Evolutionary conservation across 1,140 invertebrate species (phyloP).

Genomic region (Drosophila elegans): DNA sequence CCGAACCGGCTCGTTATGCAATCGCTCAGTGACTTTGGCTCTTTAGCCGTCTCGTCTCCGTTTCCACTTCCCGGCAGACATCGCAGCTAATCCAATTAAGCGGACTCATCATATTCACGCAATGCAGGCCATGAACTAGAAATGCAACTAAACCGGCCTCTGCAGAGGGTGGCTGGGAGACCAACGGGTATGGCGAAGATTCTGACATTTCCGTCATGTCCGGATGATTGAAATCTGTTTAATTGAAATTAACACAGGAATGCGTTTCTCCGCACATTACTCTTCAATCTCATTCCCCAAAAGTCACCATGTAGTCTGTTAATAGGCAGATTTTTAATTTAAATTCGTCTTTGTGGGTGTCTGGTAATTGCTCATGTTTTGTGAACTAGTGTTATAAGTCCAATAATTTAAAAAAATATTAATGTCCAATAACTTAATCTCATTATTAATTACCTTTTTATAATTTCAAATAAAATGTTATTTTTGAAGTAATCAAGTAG

Average conservation of each 20-base stretch:
- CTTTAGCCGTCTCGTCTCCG: slow-evolving; percentile 30
- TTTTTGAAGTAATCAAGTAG: too few relatives aligned
- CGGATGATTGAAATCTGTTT: slow-evolving; percentile 71
- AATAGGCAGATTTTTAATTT: too few relatives aligned
- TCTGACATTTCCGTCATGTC: slow-evolving; percentile 75
- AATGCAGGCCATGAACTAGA: slow-evolving; percentile 77
- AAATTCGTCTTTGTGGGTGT: background rate
- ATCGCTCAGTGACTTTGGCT: slow-evolving; percentile 54
- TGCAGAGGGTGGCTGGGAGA: slow-evolving; percentile 10
- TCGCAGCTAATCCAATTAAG: slow-evolving; percentile 74
- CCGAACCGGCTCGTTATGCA: slow-evolving; percentile 57
- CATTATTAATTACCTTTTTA: too few relatives aligned
- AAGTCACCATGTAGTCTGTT: too few relatives aligned
- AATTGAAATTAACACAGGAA: slow-evolving; percentile 58
- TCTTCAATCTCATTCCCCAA: background rate
- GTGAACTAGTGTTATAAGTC: too few relatives aligned
- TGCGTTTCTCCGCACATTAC: background rate
- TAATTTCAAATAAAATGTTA: too few relatives aligned
- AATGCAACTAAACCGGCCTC: slow-evolving; percentile 30
- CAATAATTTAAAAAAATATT: too few relatives aligned
- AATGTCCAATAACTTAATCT: too few relatives aligned
- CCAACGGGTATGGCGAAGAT: slow-evolving; percentile 32
- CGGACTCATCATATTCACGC: slow-evolving; percentile 74
- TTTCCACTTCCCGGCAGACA: slow-evolving; percentile 62
- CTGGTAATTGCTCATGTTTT: too few relatives aligned